Percentiles rank a stretch among this genome's conserved stretches.
Evolutionary conservation across 2,797 vertebrate species (phyloP).

Genomic region (Oreochromis mossambicus): DNA sequence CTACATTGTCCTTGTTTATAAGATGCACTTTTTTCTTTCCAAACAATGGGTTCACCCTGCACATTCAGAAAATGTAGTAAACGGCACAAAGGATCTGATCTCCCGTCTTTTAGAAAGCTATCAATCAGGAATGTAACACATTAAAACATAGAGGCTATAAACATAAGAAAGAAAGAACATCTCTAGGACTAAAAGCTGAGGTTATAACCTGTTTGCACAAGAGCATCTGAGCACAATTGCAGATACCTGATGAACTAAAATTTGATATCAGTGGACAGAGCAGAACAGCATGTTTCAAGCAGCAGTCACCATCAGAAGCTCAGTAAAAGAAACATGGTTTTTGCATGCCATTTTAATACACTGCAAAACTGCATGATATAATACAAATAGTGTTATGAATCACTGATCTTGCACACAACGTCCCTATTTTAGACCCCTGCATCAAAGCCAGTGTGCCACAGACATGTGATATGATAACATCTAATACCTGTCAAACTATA

Average conservation of each 20-base stretch:
- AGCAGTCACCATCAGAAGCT: background rate
- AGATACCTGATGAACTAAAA: background rate
- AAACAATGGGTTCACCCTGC: slow-evolving; percentile 10
- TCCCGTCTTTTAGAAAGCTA: background rate
- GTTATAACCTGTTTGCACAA: background rate
- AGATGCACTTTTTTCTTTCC: background rate
- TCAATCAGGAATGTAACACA: background rate
- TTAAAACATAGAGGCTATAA: background rate
- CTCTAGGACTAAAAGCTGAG: background rate
- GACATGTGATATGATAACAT: background rate
- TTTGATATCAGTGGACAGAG: background rate
- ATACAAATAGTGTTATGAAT: slow-evolving; percentile 14
- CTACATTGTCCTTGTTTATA: slow-evolving; percentile 17
- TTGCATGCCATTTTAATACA: background rate
- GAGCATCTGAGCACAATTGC: background rate
- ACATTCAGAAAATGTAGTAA: slow-evolving; percentile 35
- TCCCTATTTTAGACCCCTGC: background rate
- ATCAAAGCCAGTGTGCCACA: background rate
- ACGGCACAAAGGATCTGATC: background rate
- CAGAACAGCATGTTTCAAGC: background rate
- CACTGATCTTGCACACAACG: background rate
- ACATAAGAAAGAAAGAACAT: background rate
- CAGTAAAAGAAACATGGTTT: background rate
- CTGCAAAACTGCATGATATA: background rate
- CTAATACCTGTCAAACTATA: background rate